Conservation (phyloP, 1,140 invertebrate species). For the Bombus sylvicola region DNA sequence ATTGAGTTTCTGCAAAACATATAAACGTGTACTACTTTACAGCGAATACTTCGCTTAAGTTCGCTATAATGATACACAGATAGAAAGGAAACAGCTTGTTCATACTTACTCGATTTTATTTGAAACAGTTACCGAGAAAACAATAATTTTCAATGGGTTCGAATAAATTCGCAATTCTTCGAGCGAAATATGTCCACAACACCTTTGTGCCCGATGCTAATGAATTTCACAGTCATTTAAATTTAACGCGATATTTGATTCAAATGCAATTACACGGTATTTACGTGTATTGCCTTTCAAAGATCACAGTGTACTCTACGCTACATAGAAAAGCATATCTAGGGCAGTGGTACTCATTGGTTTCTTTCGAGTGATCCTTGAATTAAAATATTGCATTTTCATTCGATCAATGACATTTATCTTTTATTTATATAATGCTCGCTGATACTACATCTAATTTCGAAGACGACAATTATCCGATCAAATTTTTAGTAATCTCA, state of each 20-base stretch:
- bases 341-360: not conserved
- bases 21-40: not conserved
- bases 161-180: not conserved
- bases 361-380: constrained; percentile 8
- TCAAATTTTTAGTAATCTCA: not conserved
- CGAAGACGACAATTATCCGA: not conserved
- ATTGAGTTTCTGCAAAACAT: not conserved
- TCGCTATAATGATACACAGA: not conserved
- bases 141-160: not conserved
- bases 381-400: not conserved
- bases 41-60: not conserved
- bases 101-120: constrained; percentile 5
- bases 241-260: not conserved
- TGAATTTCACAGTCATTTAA: not conserved
- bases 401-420: not conserved
- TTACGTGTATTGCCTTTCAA: constrained; percentile 12
- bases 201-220: not conserved
- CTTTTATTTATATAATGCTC: not conserved
- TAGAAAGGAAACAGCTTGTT: constrained; percentile 9
- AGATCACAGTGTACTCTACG: not conserved
- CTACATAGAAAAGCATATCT: not conserved
- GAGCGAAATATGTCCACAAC: not conserved
- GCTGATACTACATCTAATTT: not conserved
- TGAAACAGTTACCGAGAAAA: not conserved
- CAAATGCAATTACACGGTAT: constrained; percentile 11